Conservation (phyloP, 2,888 invertebrate species). For the Dryobotodes eremita region DNA sequence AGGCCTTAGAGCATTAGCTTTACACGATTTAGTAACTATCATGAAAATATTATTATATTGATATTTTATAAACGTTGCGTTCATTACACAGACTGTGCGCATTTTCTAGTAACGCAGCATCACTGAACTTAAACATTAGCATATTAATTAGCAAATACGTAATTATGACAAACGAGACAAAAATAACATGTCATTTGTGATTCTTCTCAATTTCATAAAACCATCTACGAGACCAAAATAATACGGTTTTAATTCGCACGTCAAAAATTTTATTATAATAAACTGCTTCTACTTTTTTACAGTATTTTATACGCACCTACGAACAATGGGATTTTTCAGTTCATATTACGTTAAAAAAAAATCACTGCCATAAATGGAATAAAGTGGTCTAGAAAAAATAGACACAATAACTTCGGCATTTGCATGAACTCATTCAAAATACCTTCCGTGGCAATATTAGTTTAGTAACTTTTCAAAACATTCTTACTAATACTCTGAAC, state of each 20-base stretch:
- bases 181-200: constrained; percentile 47
- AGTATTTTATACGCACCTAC: constrained; percentile 33
- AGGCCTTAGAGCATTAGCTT: neutral
- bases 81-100: constrained; percentile 34
- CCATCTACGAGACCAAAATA: constrained; percentile 37
- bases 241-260: constrained; percentile 29
- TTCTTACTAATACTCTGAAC: constrained; percentile 17
- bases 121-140: constrained; percentile 21
- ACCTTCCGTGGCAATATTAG: constrained; percentile 21
- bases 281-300: constrained; percentile 10
- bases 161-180: constrained; percentile 25
- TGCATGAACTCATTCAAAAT: constrained; percentile 22
- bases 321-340: constrained; percentile 41
- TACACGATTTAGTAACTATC: neutral
- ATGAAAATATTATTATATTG: neutral
- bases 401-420: constrained; percentile 23
- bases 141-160: constrained; percentile 20
- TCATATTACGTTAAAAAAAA: constrained; percentile 29
- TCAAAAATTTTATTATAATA: neutral
- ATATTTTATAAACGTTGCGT: neutral
- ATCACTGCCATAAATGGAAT: constrained; percentile 58
- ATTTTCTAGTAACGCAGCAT: neutral
- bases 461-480: constrained; percentile 27
- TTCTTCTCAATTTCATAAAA: constrained; percentile 42
- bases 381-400: constrained; percentile 37